Evolutionary conservation across 2,113 vertebrate genomes (phyloP), one percentile per base, ranked within the genome.

Genomic region (Lichenostomus cassidix): DNA sequence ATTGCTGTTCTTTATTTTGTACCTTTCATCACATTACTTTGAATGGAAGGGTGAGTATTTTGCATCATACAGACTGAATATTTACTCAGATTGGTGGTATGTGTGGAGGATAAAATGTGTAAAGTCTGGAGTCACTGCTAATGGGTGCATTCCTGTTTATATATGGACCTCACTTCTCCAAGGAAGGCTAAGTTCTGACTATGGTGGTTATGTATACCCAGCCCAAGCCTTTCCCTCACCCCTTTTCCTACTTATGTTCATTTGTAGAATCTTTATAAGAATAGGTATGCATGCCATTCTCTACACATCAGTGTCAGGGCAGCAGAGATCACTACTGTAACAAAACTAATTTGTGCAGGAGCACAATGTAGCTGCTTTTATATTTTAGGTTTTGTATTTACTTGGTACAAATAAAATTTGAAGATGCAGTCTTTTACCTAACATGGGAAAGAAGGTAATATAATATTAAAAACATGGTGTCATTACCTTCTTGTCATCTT

Each of bases 11-110:
- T 90, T 92, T 77, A 63, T 55, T 84, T 80, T 91, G 44, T 73
- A 86, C 83, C 31, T 87, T 78, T 85, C 92, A 75, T 84, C 60
- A 10, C 33, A 47, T 90, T 87, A n/a, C 80, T 92, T 59, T 87
- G 53, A 90, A 59, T 12, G 18, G 39, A 55, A 63, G 39, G 68
- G 22, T 84, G 41, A 64, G 52, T 74, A 24, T 67, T 64, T 89
- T 75, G 27, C 47, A 41, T 89, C 69, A 25, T 59, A 12, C 2
- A 3, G 42, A 25, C 69, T 63, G 29, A 2, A 0, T 70, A 28
- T 77, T 69, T 86, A 50, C 47, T 79, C 24, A 39, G 19, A 10
- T 29, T 37, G 44, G 12, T 84, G 41, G 33, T 64, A 23, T n/a
- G 20, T 63, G 17, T 44, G 2, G 47, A 49, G 70, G 46, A 29